Evolutionary conservation across 2,113 vertebrate species (phyloP).

Genomic region (Maccullochella peelii): DNA sequence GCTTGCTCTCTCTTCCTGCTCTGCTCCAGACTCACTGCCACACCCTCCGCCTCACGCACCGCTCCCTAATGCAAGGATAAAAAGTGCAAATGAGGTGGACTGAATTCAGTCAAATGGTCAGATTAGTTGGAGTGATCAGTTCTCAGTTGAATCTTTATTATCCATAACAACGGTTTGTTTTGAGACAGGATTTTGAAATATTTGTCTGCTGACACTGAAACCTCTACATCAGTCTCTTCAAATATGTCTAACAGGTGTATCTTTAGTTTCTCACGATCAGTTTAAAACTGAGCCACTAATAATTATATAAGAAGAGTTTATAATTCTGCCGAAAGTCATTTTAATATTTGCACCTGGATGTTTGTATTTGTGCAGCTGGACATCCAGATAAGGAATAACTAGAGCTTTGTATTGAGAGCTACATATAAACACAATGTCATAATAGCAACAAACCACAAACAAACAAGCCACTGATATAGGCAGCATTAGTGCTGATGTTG

Average conservation of each 20-base stretch:
- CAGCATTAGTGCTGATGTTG: conserved; percentile 3
- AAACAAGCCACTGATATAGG: conserved; percentile 29
- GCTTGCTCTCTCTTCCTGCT: conserved; percentile 76
- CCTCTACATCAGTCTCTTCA: not conserved
- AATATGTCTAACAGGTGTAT: not conserved
- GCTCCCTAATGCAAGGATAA: conserved; percentile 73
- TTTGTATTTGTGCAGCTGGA: conserved; percentile 2
- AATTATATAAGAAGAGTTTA: not conserved
- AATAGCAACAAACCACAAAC: conserved; percentile 37
- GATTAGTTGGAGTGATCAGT: not conserved
- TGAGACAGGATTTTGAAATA: not conserved
- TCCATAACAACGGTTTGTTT: not conserved
- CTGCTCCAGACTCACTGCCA: conserved; percentile 80
- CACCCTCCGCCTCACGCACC: conserved; percentile 73
- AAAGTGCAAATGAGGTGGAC: conserved; percentile 29
- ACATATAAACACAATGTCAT: not conserved
- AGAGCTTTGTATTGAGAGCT: conserved; percentile 10
- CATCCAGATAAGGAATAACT: not conserved
- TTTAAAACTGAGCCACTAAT: not conserved
- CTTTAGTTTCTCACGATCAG: not conserved
- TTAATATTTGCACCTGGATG: not conserved
- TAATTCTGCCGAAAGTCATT: not conserved
- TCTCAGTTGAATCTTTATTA: not conserved
- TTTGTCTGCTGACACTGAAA: not conserved
- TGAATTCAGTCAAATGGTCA: conserved; percentile 14